Evolutionary conservation across 2,888 invertebrate species (phyloP), one percentile per base, ranked within the genome.

Genomic region (Andrena flavipes): DNA sequence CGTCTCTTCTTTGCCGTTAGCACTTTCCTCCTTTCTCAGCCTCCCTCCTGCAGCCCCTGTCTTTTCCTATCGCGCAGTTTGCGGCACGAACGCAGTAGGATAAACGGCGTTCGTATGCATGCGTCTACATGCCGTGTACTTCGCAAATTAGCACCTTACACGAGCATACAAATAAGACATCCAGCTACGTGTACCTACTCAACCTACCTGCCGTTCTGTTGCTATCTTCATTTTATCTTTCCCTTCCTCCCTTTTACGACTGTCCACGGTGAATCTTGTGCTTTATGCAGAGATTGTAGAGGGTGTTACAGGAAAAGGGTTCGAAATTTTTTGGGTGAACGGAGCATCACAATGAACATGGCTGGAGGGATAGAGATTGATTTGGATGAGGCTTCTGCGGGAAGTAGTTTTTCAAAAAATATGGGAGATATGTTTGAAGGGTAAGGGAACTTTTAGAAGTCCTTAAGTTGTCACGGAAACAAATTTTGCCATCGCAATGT

Each of bases 91-190:
- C 80, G 42, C 75, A 67, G 71, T 62, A 70, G 80, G 76, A 76
- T 83, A 80, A 74, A 76, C 63, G 60, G 42, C 5, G 42, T 42
- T 42, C 42, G 16, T 42, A 16, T 42, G 42, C 70, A 67, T 72
- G 72, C 63, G 68, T 80, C 71, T 64, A 77, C 73, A 76, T 69
- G 82, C 73, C 80, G 86, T 80, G 88, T 84, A 88, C 86, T 86
- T 88, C 78, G 85, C 88, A 89, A 88, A 88, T 89, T 88, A 89
- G 87, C 89, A 86, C 87, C 87, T 88, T 84, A 79, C 87, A 83
- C 77, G 85, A 86, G 85, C 88, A 83, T 86, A 87, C 86, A 88
- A 87, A 87, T 86, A 88, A 88, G 87, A 80, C 80, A 70, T 70
- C 67, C 68, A 70, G 76, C 74, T 77, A 71, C 79, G 74, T 77